Percentiles rank a stretch among this genome's conserved stretches.
Evolutionary conservation across 2,888 invertebrate genomes (phyloP).

Genomic region (Habrosyne pyritoides): DNA sequence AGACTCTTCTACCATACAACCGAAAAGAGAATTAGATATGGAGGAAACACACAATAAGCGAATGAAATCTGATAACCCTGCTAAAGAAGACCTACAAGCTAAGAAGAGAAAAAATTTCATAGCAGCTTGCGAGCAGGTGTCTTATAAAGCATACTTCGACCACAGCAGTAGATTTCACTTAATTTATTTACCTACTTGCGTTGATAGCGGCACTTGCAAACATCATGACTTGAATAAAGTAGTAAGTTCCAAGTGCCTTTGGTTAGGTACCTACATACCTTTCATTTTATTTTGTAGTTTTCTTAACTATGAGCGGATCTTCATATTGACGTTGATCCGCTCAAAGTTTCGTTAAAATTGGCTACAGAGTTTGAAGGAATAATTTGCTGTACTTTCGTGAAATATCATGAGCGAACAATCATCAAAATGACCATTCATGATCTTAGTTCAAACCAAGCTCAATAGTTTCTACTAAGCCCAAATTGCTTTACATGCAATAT

Average conservation of each 20-base stretch:
- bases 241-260: conserved; percentile 36
- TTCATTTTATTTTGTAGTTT: not conserved
- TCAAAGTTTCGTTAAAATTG: no score
- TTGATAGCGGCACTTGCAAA: conserved; percentile 44
- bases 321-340: no score
- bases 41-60: conserved; percentile 41
- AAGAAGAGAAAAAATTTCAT: conserved; percentile 64
- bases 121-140: conserved; percentile 66
- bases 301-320: no score
- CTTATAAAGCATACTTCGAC: conserved; percentile 59
- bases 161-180: conserved; percentile 54
- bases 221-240: conserved; percentile 44
- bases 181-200: conserved; percentile 57
- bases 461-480: no score
- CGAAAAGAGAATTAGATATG: conserved; percentile 39
- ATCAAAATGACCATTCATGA: no score
- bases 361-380: no score
- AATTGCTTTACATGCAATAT: no score
- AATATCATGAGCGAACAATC: no score
- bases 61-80: conserved; percentile 34
- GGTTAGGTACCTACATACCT: not conserved
- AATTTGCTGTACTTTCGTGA: no score
- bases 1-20: conserved; percentile 10
- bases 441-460: no score
- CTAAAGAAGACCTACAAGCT: conserved; percentile 44